phyloP scores from a whole-genome alignment of 2,113 vertebrate genomes.

The Lathamus discolor region DNA sequence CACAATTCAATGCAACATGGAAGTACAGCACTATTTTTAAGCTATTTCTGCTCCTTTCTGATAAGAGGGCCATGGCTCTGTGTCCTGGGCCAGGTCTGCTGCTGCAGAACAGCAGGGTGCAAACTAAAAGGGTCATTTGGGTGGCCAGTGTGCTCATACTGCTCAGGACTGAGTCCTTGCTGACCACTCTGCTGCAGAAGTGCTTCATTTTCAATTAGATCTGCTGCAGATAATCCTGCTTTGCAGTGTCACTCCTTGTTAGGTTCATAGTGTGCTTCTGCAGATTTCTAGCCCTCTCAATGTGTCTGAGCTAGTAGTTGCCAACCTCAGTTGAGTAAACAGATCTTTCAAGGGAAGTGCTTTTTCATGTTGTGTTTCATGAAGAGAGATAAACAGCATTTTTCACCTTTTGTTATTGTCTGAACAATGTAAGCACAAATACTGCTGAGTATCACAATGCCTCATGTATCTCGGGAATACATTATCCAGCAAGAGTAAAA shows the following conservation, averaged over 20 bases:
- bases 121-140: neutral
- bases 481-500: neutral
- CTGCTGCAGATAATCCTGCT: neutral
- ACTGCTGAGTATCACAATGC: neutral
- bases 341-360: constrained; percentile 35
- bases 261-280: neutral
- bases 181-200: neutral
- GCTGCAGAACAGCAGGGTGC: neutral
- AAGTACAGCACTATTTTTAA: neutral
- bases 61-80: neutral
- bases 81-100: neutral
- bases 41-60: neutral
- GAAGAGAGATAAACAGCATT: constrained; percentile 41
- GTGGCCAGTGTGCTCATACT: neutral
- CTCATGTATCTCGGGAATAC: neutral
- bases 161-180: neutral
- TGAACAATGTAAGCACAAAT: neutral
- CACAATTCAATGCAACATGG: neutral
- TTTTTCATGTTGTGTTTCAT: constrained; percentile 41
- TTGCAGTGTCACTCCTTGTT: neutral
- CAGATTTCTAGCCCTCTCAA: constrained; percentile 22
- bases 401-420: constrained; percentile 22
- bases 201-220: neutral
- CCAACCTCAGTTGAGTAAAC: constrained; percentile 14
- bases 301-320: constrained; percentile 15